Conservation (phyloP, 2,797 vertebrate genomes). For the Acipenser ruthenus region DNA sequence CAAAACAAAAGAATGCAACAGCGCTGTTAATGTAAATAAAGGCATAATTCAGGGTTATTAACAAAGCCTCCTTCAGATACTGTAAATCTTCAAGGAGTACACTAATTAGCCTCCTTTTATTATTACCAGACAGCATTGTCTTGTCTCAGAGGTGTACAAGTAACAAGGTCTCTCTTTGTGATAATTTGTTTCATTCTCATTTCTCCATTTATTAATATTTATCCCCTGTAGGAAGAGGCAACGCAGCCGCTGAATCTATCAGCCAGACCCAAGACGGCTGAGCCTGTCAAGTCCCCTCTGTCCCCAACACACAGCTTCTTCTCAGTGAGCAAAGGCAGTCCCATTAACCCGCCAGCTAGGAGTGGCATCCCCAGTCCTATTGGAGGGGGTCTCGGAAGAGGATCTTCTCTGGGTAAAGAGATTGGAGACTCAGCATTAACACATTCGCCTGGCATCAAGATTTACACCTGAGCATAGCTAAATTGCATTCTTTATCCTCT, state of each 20-base stretch:
- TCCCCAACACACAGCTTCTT: slow-evolving; percentile 80
- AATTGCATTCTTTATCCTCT: neutral
- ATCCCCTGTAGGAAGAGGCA: slow-evolving; percentile 72
- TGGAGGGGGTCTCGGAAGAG: slow-evolving; percentile 65
- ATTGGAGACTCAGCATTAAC: neutral
- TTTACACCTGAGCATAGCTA: slow-evolving; percentile 1
- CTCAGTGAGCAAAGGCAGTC: slow-evolving; percentile 75
- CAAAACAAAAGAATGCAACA: slow-evolving; percentile 81
- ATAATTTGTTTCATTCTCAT: slow-evolving; percentile 60
- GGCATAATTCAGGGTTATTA: slow-evolving; percentile 71
- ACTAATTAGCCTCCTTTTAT: slow-evolving; percentile 82
- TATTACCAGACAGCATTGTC: slow-evolving; percentile 54
- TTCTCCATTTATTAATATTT: slow-evolving; percentile 42
- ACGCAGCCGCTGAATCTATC: slow-evolving; percentile 92
- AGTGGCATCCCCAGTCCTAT: slow-evolving; percentile 80
- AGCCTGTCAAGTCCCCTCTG: slow-evolving; percentile 71
- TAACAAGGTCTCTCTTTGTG: slow-evolving; percentile 52
- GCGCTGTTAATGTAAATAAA: slow-evolving; percentile 83
- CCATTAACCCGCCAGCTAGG: slow-evolving; percentile 66
- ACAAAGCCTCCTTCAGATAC: slow-evolving; percentile 57
- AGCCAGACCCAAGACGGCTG: slow-evolving; percentile 81
- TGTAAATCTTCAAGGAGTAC: slow-evolving; percentile 64
- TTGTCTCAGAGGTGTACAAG: slow-evolving; percentile 73
- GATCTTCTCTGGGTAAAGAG: slow-evolving; percentile 77
- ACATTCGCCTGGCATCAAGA: neutral